phyloP scores from a whole-genome alignment of 2,888 invertebrate genomes.

The Himalopsyche anomala region DNA sequence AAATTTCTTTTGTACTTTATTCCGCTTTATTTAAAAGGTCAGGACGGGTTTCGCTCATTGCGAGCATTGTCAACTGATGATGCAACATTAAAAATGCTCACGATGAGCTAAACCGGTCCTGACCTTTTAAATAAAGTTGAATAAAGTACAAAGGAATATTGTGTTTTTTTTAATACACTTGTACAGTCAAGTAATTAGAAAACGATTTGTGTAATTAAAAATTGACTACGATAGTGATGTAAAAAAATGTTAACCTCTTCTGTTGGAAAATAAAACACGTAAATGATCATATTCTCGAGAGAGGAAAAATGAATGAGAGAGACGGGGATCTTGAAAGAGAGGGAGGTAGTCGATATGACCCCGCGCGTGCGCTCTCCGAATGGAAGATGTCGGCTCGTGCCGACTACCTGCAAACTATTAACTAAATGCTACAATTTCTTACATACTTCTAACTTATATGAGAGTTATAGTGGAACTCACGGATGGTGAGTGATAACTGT shows the following conservation, averaged over 20 bases:
- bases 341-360: conserved; percentile 22
- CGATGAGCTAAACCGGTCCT: no score
- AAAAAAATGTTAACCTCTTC: background rate
- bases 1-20: no score
- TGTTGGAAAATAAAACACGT: background rate
- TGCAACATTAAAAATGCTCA: no score
- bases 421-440: conserved; percentile 9
- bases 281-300: background rate
- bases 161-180: no score
- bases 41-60: no score
- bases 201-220: no score
- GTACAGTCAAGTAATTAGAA: no score
- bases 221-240: no score
- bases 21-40: no score
- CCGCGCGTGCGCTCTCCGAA: conserved; percentile 9
- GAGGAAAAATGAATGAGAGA: background rate
- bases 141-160: no score
- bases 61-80: no score
- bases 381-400: conserved; percentile 35
- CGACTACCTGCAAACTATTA: conserved; percentile 22
- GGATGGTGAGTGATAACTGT: background rate
- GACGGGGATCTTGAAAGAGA: background rate
- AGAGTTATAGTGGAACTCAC: background rate
- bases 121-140: no score
- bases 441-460: background rate